These are phyloP conservation scores for Girardinus metallicus DNA, from an alignment of 2,797 vertebrate species.

Conservation along the genomic window DNA sequence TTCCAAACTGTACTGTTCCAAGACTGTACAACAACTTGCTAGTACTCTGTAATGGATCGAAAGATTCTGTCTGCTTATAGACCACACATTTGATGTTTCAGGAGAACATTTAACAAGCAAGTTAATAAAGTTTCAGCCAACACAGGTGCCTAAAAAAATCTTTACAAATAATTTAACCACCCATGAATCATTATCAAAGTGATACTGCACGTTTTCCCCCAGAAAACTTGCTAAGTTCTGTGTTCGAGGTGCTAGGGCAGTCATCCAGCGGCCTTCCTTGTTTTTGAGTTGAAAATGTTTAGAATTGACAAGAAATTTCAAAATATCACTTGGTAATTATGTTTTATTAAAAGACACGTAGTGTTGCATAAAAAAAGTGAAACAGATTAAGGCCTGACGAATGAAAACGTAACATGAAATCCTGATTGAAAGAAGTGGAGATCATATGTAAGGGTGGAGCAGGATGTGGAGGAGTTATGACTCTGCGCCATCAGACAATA, in stretches of 20 bases:
- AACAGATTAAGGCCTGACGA: neutral
- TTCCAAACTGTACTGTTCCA: too few species aligned
- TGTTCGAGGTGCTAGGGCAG: too few species aligned
- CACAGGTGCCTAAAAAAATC: neutral
- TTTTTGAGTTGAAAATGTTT: too few species aligned
- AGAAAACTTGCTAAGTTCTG: too few species aligned
- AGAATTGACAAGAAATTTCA: too few species aligned
- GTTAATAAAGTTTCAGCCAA: neutral
- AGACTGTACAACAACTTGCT: neutral
- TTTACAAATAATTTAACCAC: neutral
- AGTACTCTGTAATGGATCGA: neutral
- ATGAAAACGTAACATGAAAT: neutral
- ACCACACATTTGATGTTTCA: neutral
- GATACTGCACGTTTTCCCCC: too few species aligned
- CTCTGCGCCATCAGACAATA: neutral
- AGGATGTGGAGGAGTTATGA: neutral
- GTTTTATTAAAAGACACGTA: too few species aligned
- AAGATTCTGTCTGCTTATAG: neutral
- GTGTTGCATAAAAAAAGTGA: neutral
- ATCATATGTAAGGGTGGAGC: neutral
- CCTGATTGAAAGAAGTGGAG: neutral
- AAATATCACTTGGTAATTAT: too few species aligned
- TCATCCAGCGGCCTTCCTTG: too few species aligned
- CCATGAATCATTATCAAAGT: neutral
- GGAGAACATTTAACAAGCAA: neutral